These are phyloP conservation scores for Pristionchus arcanus DNA, from an alignment of 2,888 invertebrate genomes.

Conservation along the genomic window DNA sequence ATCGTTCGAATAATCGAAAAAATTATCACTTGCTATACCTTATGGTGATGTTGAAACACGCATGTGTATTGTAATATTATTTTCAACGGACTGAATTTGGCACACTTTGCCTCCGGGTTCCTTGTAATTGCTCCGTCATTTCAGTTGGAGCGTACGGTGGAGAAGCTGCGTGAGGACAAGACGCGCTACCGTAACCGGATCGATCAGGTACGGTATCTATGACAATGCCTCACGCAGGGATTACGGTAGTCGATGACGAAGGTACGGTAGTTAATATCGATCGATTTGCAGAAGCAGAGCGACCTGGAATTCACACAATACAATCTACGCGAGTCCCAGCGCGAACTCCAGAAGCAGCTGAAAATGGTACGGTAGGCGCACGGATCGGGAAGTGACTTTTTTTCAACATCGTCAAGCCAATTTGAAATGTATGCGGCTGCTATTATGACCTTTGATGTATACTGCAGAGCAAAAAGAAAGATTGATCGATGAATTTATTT, in stretches of 20 bases:
- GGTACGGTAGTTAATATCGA: no score
- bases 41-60: no score
- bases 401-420: no score
- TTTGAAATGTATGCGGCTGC: no score
- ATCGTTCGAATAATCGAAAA: no score
- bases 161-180: conserved; percentile 6
- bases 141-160: background rate
- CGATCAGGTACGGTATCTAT: background rate
- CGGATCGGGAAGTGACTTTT: background rate
- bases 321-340: background rate
- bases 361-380: conserved; percentile 4
- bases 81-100: no score
- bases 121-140: background rate
- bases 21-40: no score
- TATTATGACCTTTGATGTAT: no score
- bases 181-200: background rate
- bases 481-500: no score
- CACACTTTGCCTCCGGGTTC: background rate
- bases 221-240: background rate
- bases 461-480: no score
- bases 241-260: no score
- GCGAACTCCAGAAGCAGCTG: background rate
- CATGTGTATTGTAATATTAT: no score
- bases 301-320: background rate
- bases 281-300: background rate